Evolutionary conservation across 2,888 invertebrate genomes (phyloP), one percentile per base, ranked within the genome.

Genomic region (Liopterus haemorrhoidalis): DNA sequence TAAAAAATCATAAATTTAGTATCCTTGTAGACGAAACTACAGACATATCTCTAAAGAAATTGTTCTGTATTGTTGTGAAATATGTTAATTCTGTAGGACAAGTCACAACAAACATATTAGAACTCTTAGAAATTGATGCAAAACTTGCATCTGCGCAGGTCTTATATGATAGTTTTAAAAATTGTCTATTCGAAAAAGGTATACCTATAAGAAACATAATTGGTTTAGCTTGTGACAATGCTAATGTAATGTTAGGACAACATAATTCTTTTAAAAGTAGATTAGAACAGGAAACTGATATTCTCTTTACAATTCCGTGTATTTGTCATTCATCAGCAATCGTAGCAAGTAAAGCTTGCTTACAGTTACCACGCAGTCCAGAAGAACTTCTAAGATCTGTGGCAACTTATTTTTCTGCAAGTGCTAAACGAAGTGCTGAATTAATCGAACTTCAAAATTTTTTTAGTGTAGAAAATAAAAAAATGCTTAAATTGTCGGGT

Each of bases 381-480:
- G 37, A 24, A 37, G 37, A 37, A 11, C 21, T 37, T n/a, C 9
- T 37, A 14, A 9, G 37, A 9, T 9, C 9, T 3, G 14, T 37
- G 15, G n/a, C 24, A 14, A 14, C 37, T 12, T 37, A 37, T 12
- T 15, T 37, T 6, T 37, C 37, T 6, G 37, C 4, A 12, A 37
- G 37, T 37, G 24, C 37, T 16, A 37, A 37, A 24, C 21, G 37
- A 37, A 24, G 37, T 15, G 24, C 21, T 11, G 12, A 50, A 20
- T 30, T 49, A 5, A 31, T 22, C 28, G 44, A 52, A 27, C 43
- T 50, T 11, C 35, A 49, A 30, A 35, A 31, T 16, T 18, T 43
- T n/a, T 33, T 52, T 5, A 42, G 48, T 24, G 20, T 25, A 14
- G 48, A 47, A 22, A 42, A 45, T 32, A 46, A 38, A 35, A 49